These are phyloP conservation scores for Silvanus unidentatus DNA, from an alignment of 2,888 invertebrate species.

Conservation along the genomic window DNA sequence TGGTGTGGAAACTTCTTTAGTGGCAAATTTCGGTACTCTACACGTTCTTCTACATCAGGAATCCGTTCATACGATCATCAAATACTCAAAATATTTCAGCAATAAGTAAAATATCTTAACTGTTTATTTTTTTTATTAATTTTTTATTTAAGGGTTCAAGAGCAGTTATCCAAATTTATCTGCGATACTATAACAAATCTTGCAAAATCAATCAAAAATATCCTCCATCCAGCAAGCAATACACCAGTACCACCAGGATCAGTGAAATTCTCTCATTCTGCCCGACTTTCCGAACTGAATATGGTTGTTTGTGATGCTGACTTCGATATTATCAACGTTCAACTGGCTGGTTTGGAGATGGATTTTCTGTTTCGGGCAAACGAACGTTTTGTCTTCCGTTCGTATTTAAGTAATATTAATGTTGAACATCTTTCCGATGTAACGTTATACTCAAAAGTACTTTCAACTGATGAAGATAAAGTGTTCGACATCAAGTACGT, in stretches of 20 bases:
- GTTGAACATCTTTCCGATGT: constrained; percentile 68
- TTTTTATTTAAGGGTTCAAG: constrained; percentile 22
- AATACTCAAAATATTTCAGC: constrained; percentile 60
- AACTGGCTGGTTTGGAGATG: constrained; percentile 62
- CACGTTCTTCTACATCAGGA: constrained; percentile 66
- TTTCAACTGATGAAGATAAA: constrained; percentile 74
- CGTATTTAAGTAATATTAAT: constrained; percentile 60
- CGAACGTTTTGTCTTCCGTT: constrained; percentile 67
- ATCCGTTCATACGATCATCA: constrained; percentile 63
- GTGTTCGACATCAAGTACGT: constrained; percentile 75
- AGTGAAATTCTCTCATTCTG: constrained; percentile 68
- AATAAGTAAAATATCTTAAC: constrained; percentile 51
- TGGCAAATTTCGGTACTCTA: constrained; percentile 61
- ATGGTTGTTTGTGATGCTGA: constrained; percentile 66
- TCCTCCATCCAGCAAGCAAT: constrained; percentile 42
- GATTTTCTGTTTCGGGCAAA: constrained; percentile 74
- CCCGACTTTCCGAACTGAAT: constrained; percentile 56
- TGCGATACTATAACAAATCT: constrained; percentile 28
- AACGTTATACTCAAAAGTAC: constrained; percentile 70
- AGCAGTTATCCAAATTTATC: constrained; percentile 31
- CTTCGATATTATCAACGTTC: constrained; percentile 61
- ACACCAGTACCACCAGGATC: constrained; percentile 72
- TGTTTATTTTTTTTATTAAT: neutral
- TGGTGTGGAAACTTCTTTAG: constrained; percentile 71
- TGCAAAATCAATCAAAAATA: constrained; percentile 14